A percentile compares a stretch with the other conserved stretches of the same genome.
Evolutionary conservation across 2,797 vertebrate genomes (phyloP).

Genomic region (Menidia menidia): DNA sequence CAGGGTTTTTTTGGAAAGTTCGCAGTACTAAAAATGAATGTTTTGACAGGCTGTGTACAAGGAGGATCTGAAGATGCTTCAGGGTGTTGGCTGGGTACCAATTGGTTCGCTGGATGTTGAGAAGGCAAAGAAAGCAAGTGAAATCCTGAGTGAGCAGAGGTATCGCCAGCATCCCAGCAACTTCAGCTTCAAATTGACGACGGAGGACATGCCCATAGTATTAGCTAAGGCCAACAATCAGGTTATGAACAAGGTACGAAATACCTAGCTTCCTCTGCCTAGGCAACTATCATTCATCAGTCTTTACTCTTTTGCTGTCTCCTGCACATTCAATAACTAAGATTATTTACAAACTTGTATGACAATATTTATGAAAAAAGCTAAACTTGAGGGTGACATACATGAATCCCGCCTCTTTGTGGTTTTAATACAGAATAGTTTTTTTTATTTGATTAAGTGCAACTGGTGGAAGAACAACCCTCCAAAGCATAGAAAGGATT

Average conservation of each 20-base stretch:
- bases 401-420: no score
- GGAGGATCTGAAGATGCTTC: conserved; percentile 91
- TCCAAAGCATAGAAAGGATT: no score
- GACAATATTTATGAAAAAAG: no score
- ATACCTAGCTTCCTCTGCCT: no score
- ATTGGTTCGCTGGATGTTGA: conserved; percentile 92
- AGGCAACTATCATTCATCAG: no score
- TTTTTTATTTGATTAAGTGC: no score
- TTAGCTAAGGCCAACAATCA: conserved; percentile 90
- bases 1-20: no score
- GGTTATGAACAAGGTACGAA: conserved; percentile 90
- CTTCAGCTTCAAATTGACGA: conserved; percentile 85
- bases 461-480: no score
- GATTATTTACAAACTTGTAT: no score
- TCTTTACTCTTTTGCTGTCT: not conserved
- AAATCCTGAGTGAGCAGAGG: conserved; percentile 88
- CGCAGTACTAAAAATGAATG: not conserved
- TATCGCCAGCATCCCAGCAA: conserved; percentile 91
- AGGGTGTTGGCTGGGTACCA: conserved; percentile 92
- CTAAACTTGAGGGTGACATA: no score
- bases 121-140: conserved; percentile 89
- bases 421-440: no score
- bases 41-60: conserved; percentile 89
- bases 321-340: no score
- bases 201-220: conserved; percentile 87